Evolutionary conservation across 2,888 invertebrate species (phyloP).

Genomic region (Dascillus cervinus): DNA sequence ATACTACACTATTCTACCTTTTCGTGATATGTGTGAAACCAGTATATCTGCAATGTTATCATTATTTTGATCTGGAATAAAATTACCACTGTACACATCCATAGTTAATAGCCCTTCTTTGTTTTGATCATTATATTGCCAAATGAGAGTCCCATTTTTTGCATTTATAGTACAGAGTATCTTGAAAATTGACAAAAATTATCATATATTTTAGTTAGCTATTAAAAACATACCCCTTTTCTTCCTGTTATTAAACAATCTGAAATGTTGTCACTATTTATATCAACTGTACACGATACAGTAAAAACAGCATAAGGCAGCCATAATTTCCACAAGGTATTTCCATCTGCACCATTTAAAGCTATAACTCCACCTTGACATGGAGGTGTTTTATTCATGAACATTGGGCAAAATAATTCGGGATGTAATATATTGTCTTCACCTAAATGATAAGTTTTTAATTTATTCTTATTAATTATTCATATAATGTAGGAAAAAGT

Average conservation of each 20-base stretch:
- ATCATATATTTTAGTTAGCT: slow-evolving; percentile 35
- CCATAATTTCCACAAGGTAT: slow-evolving; percentile 68
- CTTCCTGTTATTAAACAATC: slow-evolving; percentile 71
- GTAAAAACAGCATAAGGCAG: slow-evolving; percentile 64
- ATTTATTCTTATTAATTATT: too few relatives aligned
- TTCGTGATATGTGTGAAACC: slow-evolving; percentile 56
- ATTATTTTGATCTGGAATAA: slow-evolving; percentile 59
- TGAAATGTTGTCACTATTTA: slow-evolving; percentile 57
- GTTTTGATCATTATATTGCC: slow-evolving; percentile 51
- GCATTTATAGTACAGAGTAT: slow-evolving; percentile 59
- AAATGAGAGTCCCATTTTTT: slow-evolving; percentile 56
- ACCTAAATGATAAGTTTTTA: too few relatives aligned
- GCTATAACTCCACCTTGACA: slow-evolving; percentile 73
- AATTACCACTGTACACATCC: slow-evolving; percentile 63
- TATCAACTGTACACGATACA: slow-evolving; percentile 62
- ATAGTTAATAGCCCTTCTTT: slow-evolving; percentile 39
- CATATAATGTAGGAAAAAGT: too few relatives aligned
- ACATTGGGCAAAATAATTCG: slow-evolving; percentile 55
- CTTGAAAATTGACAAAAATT: slow-evolving; percentile 30
- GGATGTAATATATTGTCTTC: slow-evolving; percentile 49
- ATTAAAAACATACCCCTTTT: slow-evolving; percentile 51
- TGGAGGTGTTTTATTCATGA: slow-evolving; percentile 55
- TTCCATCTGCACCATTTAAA: slow-evolving; percentile 63
- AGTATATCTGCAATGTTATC: slow-evolving; percentile 65
- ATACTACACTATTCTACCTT: slow-evolving; percentile 29